Evolutionary conservation across 2,888 invertebrate genomes (phyloP), one percentile per base, ranked within the genome.

Genomic region (Parthenolecanium corni): DNA sequence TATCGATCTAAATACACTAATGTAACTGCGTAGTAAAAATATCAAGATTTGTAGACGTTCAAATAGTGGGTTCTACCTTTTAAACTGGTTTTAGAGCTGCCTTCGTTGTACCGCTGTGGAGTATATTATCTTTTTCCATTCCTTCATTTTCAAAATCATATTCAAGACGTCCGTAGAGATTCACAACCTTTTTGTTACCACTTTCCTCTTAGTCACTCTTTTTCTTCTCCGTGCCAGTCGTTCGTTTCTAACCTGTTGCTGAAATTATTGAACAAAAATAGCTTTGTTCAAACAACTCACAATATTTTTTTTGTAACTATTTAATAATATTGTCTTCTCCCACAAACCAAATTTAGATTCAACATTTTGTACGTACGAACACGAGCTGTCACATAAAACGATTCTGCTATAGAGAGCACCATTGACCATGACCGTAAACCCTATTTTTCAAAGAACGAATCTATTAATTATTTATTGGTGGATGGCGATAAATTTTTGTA

Each of bases 71-170:
- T 47, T 57, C 47, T 57, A 11, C 38, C 9, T 52, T 47, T 46
- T 18, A 25, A 57, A 57, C 57, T 25, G 57, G 57, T 57, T 57
- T 57, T n/a, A 44, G 46, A 57, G 57, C 57, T 57, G 57, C 44
- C 57, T 57, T 57, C 57, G n/a, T 57, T 21, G 31, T 46, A n/a
- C n/a, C n/a, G n/a, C n/a, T n/a, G n/a, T n/a, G n/a, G n/a, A 47
- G 46, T 46, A 56, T 56, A n/a, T 56, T 56, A 56, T 56, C 56
- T 53, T 53, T 40, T 38, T 53, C 38, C 23, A 31, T 31, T 31
- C 31, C 31, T 9, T 9, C 31, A 31, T 31, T 31, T 31, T 31
- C 31, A 31, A 31, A n/a, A 31, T 31, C 4, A 31, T 31, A 31
- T 31, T n/a, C n/a, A n/a, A n/a, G n/a, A n/a, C n/a, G n/a, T n/a